Base-by-base conservation (phyloP, 2,113 vertebrate species). In the Felis chaus region DNA sequence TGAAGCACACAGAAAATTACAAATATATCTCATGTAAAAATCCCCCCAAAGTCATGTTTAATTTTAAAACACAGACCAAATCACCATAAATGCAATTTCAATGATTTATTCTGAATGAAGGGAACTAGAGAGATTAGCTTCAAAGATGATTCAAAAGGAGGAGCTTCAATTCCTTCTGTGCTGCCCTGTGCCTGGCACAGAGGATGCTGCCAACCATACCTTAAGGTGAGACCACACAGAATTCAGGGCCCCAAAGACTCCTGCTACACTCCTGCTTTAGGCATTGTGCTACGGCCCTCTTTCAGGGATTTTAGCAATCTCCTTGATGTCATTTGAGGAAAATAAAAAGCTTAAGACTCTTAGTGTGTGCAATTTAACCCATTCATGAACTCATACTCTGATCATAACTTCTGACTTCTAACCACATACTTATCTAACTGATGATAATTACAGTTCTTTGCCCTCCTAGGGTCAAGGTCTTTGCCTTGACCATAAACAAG, bases 11-110 rank as follows among this genome's bases (percentile, higher is more conserved):
- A 86, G 66, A 97, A 95, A 96, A 92, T 39, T 93, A 66, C 50
- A 98, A 95, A 87, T 69, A 96, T 76, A 65, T 25, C 74, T 83
- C 73, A 71, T 41, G 33, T 73, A 96, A 97, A 98, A 98, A 92
- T 81, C 19, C 69, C 73, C 89, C 73, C 31, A 55, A 81, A 79
- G 63, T 21, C 7, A 55, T 88, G 92, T 96, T 81, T 63, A 78
- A 57, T 84, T 78, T 96, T 48, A 90, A 92, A 96, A 91, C 78
- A 86, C 53, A 91, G n/a, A 79, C 2, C 36, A 95, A 97, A 73
- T 93, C 83, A 61, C 39, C 63, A 80, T 36, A 81, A 91, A 88
- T 55, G 45, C 48, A 76, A 41, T 50, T 91, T 45, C 19, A 55
- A 48, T 12, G 76, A 95, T 21, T 79, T 94, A 92, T 55, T 85